Evolutionary conservation across 2,888 invertebrate genomes (phyloP).

Genomic region (Monochamus alternatus): DNA sequence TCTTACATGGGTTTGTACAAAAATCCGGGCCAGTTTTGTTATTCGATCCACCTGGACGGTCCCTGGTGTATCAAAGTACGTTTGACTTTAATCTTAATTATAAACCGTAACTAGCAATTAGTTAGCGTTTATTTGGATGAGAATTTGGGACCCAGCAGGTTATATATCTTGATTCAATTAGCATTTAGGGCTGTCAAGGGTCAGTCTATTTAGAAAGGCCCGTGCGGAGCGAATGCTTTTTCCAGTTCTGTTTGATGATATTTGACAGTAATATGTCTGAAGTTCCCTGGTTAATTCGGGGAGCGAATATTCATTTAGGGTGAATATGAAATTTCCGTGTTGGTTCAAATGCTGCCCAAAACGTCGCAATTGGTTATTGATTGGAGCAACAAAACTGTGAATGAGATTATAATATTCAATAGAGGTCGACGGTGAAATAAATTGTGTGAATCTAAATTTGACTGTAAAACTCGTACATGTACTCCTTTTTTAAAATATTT

Average conservation of each 20-base stretch:
- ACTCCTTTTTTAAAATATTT: no score
- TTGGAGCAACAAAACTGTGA: not conserved
- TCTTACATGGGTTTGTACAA: not conserved
- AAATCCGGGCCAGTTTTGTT: not conserved
- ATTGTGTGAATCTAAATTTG: no score
- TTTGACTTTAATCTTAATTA: conserved; percentile 3
- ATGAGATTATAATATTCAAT: not conserved
- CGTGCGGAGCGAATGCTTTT: conserved; percentile 5
- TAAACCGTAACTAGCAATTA: conserved; percentile 7
- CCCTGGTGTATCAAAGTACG: not conserved
- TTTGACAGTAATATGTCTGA: conserved; percentile 14
- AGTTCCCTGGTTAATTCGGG: not conserved
- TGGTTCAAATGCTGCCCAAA: not conserved
- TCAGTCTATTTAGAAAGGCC: conserved; percentile 28
- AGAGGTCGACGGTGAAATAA: no score
- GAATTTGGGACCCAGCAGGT: conserved; percentile 5
- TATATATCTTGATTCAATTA: conserved; percentile 22
- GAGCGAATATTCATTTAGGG: not conserved
- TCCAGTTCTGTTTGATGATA: conserved; percentile 15
- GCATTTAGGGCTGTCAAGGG: conserved; percentile 23
- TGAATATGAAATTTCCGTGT: conserved; percentile 1
- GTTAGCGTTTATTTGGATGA: conserved; percentile 8
- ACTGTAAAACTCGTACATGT: no score
- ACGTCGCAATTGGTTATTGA: not conserved
- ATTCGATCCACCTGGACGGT: not conserved